Evolutionary conservation across 2,888 invertebrate species (phyloP).

Genomic region (Sminthurides aquaticus): DNA sequence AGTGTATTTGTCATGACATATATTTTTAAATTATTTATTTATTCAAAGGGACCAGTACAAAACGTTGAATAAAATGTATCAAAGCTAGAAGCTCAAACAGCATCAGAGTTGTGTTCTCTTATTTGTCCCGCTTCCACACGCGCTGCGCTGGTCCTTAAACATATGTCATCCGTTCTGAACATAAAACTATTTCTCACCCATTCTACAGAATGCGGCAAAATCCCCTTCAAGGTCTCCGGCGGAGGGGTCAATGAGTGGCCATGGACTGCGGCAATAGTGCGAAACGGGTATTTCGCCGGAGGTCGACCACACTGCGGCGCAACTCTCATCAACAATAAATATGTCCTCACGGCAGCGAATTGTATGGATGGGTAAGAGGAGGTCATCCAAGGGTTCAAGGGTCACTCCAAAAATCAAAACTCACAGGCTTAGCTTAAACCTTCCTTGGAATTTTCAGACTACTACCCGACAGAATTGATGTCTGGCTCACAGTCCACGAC

Average conservation of each 20-base stretch:
- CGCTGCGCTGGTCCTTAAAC: too few species aligned
- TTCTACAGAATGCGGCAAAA: slow-evolving; percentile 39
- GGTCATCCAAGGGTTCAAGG: too few species aligned
- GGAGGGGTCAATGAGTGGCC: slow-evolving; percentile 38
- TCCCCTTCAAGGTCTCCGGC: slow-evolving; percentile 34
- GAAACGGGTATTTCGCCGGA: slow-evolving; percentile 30
- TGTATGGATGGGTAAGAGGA: slow-evolving; percentile 39
- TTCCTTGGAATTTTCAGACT: slow-evolving; percentile 22
- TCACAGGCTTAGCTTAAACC: background rate
- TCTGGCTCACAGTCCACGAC: slow-evolving; percentile 40
- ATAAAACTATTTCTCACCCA: too few species aligned
- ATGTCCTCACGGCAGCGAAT: slow-evolving; percentile 34
- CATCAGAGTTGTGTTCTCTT: too few species aligned
- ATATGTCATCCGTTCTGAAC: too few species aligned
- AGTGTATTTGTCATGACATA: too few species aligned
- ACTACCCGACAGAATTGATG: slow-evolving; percentile 31
- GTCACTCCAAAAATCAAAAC: background rate
- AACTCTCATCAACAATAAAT: slow-evolving; percentile 22
- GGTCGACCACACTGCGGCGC: slow-evolving; percentile 24
- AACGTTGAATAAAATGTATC: too few species aligned
- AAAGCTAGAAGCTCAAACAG: too few species aligned
- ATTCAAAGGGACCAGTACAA: too few species aligned
- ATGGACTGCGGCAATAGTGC: slow-evolving; percentile 37
- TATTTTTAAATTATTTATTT: too few species aligned
- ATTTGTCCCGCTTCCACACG: too few species aligned